phyloP scores from a whole-genome alignment of 2,797 vertebrate genomes.

The Remorina albescens region DNA sequence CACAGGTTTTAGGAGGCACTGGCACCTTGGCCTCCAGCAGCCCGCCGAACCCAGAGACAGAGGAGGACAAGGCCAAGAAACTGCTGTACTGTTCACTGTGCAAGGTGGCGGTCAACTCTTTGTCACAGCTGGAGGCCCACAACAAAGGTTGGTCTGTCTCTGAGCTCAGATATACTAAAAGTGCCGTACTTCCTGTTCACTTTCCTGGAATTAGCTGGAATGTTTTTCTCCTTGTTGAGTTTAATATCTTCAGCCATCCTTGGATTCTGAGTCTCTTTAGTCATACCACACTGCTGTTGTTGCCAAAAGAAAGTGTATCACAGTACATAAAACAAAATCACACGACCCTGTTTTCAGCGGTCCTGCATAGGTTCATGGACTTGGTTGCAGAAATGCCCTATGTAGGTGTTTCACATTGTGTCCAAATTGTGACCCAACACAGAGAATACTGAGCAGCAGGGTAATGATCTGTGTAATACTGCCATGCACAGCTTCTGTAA shows the following conservation, averaged over 20 bases:
- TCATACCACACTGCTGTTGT: conserved; percentile 34
- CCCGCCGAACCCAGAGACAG: conserved; percentile 83
- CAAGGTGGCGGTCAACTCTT: conserved; percentile 95
- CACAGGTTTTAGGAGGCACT: conserved; percentile 38
- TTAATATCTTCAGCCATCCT: conserved; percentile 10
- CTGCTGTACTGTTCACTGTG: conserved; percentile 94
- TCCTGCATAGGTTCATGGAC: conserved; percentile 5
- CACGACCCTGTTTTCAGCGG: background rate
- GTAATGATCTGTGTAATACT: conserved; percentile 66
- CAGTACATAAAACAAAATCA: background rate
- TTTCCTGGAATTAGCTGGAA: background rate
- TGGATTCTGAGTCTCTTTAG: conserved; percentile 31
- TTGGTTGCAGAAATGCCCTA: background rate
- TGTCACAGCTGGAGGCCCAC: conserved; percentile 94
- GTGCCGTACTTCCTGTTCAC: background rate
- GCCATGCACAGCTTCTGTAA: conserved; percentile 42
- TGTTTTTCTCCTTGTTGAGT: conserved; percentile 8
- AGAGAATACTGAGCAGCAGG: conserved; percentile 58
- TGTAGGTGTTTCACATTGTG: conserved; percentile 25
- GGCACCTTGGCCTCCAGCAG: conserved; percentile 55
- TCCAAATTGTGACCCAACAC: conserved; percentile 7
- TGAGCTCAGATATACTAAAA: conserved; percentile 6
- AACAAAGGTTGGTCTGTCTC: conserved; percentile 89
- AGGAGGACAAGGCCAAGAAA: conserved; percentile 93
- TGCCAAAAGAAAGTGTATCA: conserved; percentile 24